Evolutionary conservation across 2,113 vertebrate species (phyloP), one percentile per base, ranked within the genome.

Genomic region (Urocitellus parryii): DNA sequence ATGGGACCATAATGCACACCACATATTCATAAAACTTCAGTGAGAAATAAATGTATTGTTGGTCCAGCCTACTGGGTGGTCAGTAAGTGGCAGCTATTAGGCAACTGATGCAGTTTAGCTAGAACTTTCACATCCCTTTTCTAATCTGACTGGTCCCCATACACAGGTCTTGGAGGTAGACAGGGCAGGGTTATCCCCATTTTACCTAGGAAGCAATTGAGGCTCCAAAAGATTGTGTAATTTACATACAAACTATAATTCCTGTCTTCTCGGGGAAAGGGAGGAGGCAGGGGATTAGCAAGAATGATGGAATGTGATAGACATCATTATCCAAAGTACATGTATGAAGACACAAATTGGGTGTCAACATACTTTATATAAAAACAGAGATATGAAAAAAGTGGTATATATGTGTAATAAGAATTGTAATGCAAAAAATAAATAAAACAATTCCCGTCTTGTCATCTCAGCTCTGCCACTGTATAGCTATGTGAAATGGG

Each of bases 201-300:
- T 87, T 96, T 91, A 91, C 68, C 48, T 48, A 94, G 42, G 53
- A 96, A 92, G n/a, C 58, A 95, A 83, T 0, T 56, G 68, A 81
- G 29, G 18, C 25, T 29, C 67, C 12, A 17, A 53, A 25, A 96
- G 58, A 94, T 80, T 51, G 83, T 92, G 65, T 65, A 65, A 37
- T 72, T 87, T 95, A 90, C 81, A 84, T 25, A 70, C 9, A 34
- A 68, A 80, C 76, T 72, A 1, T 63, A 87, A 91, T 34, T 90
- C 34, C n/a, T 74, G 76, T 79, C 45, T 78, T 90, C 76, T 45
- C 45, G 1, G 45, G 45, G 45, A 9, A 45, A 45, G 45, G 45
- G 45, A 45, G 45, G 8, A 45, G 45, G 45, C 8, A 45, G 45
- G 45, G 45, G 45, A 45, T 45, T 45, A 45, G 45, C 45, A 45